These are phyloP conservation scores for Mesembrinibis cayennensis DNA, from an alignment of 2,113 vertebrate genomes.

Conservation along the genomic window DNA sequence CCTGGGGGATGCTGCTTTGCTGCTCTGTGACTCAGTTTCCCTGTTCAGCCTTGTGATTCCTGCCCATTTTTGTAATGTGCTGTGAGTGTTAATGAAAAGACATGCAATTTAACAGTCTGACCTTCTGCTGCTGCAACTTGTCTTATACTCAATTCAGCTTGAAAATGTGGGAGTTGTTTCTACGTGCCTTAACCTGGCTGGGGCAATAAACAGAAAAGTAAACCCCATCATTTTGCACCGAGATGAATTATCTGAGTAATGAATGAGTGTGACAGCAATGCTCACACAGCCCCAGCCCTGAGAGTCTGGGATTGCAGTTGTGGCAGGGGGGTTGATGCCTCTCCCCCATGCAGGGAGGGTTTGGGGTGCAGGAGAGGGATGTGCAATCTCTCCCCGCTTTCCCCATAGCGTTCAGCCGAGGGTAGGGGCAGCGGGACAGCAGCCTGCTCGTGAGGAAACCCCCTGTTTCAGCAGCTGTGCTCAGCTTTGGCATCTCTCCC, in stretches of 20 bases:
- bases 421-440: background rate
- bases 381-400: background rate
- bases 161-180: background rate
- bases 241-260: background rate
- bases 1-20: background rate
- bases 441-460: conserved; percentile 38
- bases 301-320: fast-evolving
- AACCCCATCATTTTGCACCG: background rate
- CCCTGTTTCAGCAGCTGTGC: conserved; percentile 41
- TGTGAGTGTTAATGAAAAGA: background rate
- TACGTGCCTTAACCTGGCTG: background rate
- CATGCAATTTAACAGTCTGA: fast-evolving
- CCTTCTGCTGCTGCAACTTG: background rate
- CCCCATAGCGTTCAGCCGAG: fast-evolving
- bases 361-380: background rate
- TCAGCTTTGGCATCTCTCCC: conserved; percentile 50
- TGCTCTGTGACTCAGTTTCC: background rate
- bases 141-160: background rate
- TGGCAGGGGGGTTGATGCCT: fast-evolving
- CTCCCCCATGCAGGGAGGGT: fast-evolving
- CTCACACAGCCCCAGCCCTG: background rate
- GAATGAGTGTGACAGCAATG: background rate
- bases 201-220: background rate
- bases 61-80: background rate
- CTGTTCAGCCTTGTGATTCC: background rate